These are phyloP conservation scores for Siniperca chuatsi DNA, from an alignment of 2,113 vertebrate species.

Conservation along the genomic window DNA sequence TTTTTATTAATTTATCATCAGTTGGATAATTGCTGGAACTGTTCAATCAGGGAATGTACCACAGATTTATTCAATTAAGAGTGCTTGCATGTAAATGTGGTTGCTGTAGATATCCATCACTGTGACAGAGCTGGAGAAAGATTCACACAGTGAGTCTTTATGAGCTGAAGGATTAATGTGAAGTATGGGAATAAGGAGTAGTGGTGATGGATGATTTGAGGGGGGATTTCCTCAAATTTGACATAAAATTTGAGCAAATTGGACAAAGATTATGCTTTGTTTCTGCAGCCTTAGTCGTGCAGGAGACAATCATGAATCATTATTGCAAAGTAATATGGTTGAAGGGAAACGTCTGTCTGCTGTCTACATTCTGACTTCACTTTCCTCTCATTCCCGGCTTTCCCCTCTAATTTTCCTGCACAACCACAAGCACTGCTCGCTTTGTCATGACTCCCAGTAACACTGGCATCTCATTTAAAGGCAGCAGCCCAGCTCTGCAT, in stretches of 20 bases:
- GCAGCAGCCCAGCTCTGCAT: slow-evolving; percentile 65
- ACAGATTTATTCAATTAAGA: background rate
- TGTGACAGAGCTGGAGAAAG: slow-evolving; percentile 7
- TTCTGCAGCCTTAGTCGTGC: slow-evolving; percentile 10
- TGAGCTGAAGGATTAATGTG: slow-evolving; percentile 1
- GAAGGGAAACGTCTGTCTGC: slow-evolving; percentile 45
- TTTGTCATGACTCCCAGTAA: slow-evolving; percentile 67
- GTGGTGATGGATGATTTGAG: background rate
- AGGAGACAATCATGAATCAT: slow-evolving; percentile 26
- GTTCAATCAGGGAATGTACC: background rate
- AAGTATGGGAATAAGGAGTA: background rate
- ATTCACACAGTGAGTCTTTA: slow-evolving; percentile 11
- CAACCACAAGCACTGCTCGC: slow-evolving; percentile 57
- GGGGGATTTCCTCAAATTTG: background rate
- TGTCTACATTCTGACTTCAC: slow-evolving; percentile 46
- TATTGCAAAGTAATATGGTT: slow-evolving; percentile 30
- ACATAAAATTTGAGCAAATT: background rate
- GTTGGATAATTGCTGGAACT: background rate
- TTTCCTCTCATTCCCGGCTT: slow-evolving; percentile 62
- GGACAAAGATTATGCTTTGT: background rate
- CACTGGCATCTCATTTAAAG: slow-evolving; percentile 75
- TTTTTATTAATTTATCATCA: slow-evolving; percentile 8
- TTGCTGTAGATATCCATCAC: slow-evolving; percentile 12
- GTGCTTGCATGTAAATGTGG: background rate
- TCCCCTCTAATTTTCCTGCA: slow-evolving; percentile 66